Evolutionary conservation across 2,888 invertebrate species (phyloP).

Genomic region (Drosophila eohydei): DNA sequence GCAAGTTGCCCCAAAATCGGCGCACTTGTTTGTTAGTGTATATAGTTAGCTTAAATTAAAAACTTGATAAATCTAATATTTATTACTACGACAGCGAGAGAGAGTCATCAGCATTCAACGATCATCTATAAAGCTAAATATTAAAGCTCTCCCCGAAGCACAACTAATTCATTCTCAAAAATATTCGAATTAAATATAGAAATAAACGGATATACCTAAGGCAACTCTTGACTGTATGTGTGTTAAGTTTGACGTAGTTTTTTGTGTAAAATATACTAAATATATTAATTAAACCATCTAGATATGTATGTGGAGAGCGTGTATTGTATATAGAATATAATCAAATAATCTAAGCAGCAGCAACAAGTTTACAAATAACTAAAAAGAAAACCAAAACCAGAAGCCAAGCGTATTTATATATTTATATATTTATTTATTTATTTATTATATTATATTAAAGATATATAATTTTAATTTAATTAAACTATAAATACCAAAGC

Average conservation of each 20-base stretch:
- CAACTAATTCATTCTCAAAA: constrained; percentile 38
- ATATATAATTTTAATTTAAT: constrained; percentile 21
- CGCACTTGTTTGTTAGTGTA: constrained; percentile 53
- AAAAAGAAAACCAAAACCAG: constrained; percentile 51
- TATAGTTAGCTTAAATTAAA: constrained; percentile 47
- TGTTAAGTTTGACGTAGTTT: constrained; percentile 68
- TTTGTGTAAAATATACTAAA: constrained; percentile 53
- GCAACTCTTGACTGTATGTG: constrained; percentile 70
- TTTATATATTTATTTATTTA: constrained; percentile 22
- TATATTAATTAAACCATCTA: constrained; percentile 33
- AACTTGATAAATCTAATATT: constrained; percentile 24
- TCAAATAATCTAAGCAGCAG: constrained; percentile 1
- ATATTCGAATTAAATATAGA: constrained; percentile 26
- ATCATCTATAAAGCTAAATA: constrained; percentile 21
- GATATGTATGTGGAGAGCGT: constrained; percentile 33
- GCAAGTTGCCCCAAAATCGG: constrained; percentile 17
- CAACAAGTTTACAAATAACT: constrained; percentile 10
- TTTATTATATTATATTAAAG: constrained; percentile 19
- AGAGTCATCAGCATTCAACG: constrained; percentile 21
- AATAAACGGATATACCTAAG: constrained; percentile 33
- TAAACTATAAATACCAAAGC: constrained; percentile 36
- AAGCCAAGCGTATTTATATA: constrained; percentile 49
- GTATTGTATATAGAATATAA: constrained; percentile 39
- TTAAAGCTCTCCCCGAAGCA: constrained; percentile 36
- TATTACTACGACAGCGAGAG: constrained; percentile 7